A percentile compares a stretch with the other conserved stretches of the same genome.
These are phyloP conservation scores for Mionectes olivaceus DNA, from an alignment of 2,797 vertebrate species.

Conservation along the genomic window DNA sequence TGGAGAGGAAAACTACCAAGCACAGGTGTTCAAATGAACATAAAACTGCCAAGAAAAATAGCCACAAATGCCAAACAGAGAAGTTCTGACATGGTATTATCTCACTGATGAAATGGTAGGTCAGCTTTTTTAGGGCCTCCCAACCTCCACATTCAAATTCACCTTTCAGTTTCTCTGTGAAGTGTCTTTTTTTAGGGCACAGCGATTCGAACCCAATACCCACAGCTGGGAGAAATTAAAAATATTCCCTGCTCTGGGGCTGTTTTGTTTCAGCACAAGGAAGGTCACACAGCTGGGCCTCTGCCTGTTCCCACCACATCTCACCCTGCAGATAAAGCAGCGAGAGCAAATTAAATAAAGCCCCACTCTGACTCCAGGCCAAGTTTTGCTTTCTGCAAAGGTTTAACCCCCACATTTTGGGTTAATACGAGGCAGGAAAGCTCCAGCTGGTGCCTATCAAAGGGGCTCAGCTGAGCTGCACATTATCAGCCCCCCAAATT, in stretches of 20 bases:
- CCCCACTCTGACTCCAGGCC: not conserved
- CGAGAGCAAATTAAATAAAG: not conserved
- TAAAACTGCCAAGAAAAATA: not conserved
- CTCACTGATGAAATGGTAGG: not conserved
- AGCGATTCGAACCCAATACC: not conserved
- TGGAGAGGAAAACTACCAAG: not conserved
- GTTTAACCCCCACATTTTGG: not conserved
- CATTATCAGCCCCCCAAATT: not conserved
- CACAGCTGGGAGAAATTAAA: not conserved
- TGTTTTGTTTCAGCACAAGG: not conserved
- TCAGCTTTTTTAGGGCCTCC: not conserved
- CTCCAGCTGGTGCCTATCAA: not conserved
- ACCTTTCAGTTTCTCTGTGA: slow-evolving; percentile 1
- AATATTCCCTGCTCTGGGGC: not conserved
- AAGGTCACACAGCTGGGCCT: not conserved
- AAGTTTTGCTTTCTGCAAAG: not conserved
- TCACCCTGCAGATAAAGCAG: not conserved
- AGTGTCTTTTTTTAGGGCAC: not conserved
- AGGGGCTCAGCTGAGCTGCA: not conserved
- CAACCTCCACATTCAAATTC: not conserved
- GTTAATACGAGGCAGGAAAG: not conserved
- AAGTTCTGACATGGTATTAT: not conserved
- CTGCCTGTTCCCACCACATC: not conserved
- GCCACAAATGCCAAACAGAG: not conserved
- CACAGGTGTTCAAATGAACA: not conserved